Evolutionary conservation across 2,797 vertebrate genomes (phyloP), one percentile per base, ranked within the genome.

Genomic region (Gouania willdenowi): DNA sequence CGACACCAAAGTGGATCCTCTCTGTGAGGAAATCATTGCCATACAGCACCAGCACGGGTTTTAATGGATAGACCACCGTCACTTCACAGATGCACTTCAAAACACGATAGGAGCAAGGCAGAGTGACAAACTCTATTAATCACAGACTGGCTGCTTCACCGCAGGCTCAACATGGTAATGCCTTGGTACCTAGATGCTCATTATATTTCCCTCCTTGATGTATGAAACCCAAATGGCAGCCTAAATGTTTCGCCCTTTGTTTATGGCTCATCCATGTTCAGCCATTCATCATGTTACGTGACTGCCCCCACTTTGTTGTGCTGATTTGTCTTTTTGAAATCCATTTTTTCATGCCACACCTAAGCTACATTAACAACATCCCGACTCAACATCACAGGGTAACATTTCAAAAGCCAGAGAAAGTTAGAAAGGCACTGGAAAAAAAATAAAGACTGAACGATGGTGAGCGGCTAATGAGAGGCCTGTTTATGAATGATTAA

Each of bases 61-160:
- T 67, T 68, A 74, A 80, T 78, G 66, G 71, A 77, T 69, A 39
- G 54, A 54, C 70, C 72, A 64, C 66, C 75, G 39, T 72, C 59
- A 36, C 70, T 73, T 79, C 60, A n/a, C n/a, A n/a, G n/a, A n/a
- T n/a, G n/a, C 59, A 36, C 70, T 73, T 79, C 60, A 62, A 49
- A 70, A 51, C 58, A 66, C 13, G 25, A 61, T 50, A 51, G 56
- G 64, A 74, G 79, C 60, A 59, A 62, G 66, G 62, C 36, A 0
- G 60, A 72, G 57, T 71, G 67, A 80, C 75, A 66, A 75, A 80
- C 50, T 66, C 74, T 60, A 84, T 86, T 80, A 79, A 77, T 83
- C 71, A 74, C 71, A 39, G 21, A 36, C 29, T 43, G 71, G 44
- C 52, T 70, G 16, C 35, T 48, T 73, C 70, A 66, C 68, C 41